A percentile compares a stretch with the other conserved stretches of the same genome.
Conservation (phyloP, 2,888 invertebrate genomes). For the Syrphus vitripennis region DNA sequence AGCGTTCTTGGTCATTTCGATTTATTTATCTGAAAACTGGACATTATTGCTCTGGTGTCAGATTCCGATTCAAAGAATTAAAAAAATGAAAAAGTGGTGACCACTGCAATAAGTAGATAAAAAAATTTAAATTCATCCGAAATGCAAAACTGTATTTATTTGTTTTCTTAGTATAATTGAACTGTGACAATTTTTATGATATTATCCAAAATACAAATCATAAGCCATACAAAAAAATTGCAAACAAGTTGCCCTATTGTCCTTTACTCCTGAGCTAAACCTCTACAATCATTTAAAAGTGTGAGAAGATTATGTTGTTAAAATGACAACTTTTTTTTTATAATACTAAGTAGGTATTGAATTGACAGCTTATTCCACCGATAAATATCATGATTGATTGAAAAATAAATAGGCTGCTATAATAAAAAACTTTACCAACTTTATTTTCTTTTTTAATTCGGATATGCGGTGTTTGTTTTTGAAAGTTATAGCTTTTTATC, state of each 20-base stretch:
- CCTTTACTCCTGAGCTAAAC: too few species aligned
- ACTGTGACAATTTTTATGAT: not conserved
- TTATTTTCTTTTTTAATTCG: not conserved
- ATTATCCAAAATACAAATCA: not conserved
- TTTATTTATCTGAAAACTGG: too few species aligned
- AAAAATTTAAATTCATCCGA: too few species aligned
- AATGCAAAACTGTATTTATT: not conserved
- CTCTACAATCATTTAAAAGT: not conserved
- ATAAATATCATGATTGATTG: constrained; percentile 64
- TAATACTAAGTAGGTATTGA: constrained; percentile 18
- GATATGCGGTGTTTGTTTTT: not conserved
- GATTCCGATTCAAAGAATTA: too few species aligned
- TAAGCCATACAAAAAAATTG: not conserved
- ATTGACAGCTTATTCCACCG: constrained; percentile 57
- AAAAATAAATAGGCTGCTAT: constrained; percentile 30
- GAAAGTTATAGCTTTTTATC: not conserved
- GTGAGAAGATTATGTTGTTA: constrained; percentile 10
- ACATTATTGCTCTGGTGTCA: too few species aligned
- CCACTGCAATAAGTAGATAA: too few species aligned
- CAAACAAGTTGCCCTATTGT: not conserved
- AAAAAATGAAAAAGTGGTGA: too few species aligned
- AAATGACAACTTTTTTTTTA: constrained; percentile 20
- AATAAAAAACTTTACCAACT: not conserved
- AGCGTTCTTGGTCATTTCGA: too few species aligned
- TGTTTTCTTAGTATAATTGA: not conserved